These are phyloP conservation scores for Orestias chungarensis DNA, from an alignment of 2,797 vertebrate genomes.

Conservation along the genomic window DNA sequence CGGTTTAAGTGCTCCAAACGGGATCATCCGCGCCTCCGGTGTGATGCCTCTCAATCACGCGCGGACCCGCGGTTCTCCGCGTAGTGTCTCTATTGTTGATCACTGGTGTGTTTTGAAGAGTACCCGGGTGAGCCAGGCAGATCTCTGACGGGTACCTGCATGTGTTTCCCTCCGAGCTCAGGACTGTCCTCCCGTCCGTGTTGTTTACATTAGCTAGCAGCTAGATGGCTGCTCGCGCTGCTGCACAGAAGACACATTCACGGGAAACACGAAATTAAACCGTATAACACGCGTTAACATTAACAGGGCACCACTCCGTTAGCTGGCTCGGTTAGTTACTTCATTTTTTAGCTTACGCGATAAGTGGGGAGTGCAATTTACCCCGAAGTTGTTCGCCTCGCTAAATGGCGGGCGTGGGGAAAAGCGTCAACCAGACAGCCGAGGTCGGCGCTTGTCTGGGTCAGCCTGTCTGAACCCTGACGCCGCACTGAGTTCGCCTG, in stretches of 20 bases:
- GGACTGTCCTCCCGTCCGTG: conserved; percentile 44
- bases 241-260: conserved; percentile 31
- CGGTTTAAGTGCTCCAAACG: conserved; percentile 23
- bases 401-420: conserved; percentile 68
- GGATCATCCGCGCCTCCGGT: conserved; percentile 1
- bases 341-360: conserved; percentile 37
- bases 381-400: conserved; percentile 48
- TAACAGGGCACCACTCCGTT: fast-evolving
- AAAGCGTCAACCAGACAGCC: conserved; percentile 31
- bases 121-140: neutral
- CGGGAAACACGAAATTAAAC: conserved; percentile 2
- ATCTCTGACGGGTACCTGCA: conserved; percentile 51
- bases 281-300: fast-evolving
- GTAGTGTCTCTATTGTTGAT: neutral
- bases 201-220: conserved; percentile 80
- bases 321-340: neutral
- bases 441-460: conserved; percentile 66
- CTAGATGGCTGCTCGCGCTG: conserved; percentile 43
- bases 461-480: conserved; percentile 62
- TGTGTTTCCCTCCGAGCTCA: conserved; percentile 58
- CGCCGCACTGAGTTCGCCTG: conserved; percentile 27
- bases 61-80: neutral
- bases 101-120: neutral
- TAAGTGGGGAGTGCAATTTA: conserved; percentile 8
- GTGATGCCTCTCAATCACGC: neutral